These are phyloP conservation scores for Microchirus variegatus DNA, from an alignment of 2,797 vertebrate species.

Conservation along the genomic window DNA sequence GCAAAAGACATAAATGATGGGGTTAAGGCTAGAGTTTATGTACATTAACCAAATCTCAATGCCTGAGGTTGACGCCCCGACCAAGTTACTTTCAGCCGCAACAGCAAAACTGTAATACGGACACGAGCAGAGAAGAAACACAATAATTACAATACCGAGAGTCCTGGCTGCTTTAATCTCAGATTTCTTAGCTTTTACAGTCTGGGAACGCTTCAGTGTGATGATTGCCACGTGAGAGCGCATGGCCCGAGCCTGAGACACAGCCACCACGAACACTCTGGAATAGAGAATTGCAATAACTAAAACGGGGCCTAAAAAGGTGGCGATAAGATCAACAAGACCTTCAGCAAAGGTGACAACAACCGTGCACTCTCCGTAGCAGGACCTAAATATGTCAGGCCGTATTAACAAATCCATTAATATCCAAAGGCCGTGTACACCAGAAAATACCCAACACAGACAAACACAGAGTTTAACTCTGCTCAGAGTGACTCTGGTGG, in stretches of 20 bases:
- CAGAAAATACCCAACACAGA: slow-evolving; percentile 49
- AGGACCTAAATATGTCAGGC: slow-evolving; percentile 23
- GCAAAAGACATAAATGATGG: slow-evolving; percentile 5
- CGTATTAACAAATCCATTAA: slow-evolving; percentile 5
- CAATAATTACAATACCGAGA: slow-evolving; percentile 54
- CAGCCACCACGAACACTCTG: slow-evolving; percentile 14
- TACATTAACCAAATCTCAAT: slow-evolving; percentile 58
- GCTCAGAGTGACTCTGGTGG: slow-evolving; percentile 7
- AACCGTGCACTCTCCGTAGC: slow-evolving; percentile 62
- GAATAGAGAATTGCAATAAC: slow-evolving; percentile 57
- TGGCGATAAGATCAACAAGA: slow-evolving; percentile 47
- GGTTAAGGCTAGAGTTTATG: slow-evolving; percentile 59
- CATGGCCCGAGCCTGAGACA: slow-evolving; percentile 59
- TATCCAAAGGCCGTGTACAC: background rate
- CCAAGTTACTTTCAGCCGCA: slow-evolving; percentile 5
- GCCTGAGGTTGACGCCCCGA: background rate
- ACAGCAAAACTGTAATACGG: slow-evolving; percentile 55
- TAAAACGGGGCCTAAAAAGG: slow-evolving; percentile 43
- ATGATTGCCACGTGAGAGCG: slow-evolving; percentile 10
- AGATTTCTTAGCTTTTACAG: background rate
- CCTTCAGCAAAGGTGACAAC: slow-evolving; percentile 23
- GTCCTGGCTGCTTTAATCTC: slow-evolving; percentile 49
- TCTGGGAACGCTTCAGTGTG: background rate
- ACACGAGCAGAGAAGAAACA: slow-evolving; percentile 61
- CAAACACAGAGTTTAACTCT: slow-evolving; percentile 20